phyloP scores from a whole-genome alignment of 2,888 invertebrate species.

The Minunthozetes semirufus region DNA sequence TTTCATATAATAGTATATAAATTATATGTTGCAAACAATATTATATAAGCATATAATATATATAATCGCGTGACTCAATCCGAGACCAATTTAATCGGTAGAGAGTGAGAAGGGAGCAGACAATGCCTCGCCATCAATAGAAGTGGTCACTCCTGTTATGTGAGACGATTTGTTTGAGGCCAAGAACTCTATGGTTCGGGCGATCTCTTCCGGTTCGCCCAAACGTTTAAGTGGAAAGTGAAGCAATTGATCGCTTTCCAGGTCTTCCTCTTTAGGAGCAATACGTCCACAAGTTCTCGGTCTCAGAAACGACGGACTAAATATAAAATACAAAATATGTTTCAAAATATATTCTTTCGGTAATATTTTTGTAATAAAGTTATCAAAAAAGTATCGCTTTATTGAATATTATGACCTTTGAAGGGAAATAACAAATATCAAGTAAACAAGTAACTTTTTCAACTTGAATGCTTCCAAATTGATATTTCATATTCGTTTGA shows the following conservation, averaged over 20 bases:
- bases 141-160: conserved; percentile 4
- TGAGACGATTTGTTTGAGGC: background rate
- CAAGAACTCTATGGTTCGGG: conserved; percentile 15
- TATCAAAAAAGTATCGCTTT: no score
- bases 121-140: background rate
- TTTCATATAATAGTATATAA: no score
- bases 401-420: no score
- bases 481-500: no score
- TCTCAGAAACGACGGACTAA: conserved; percentile 1
- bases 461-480: no score
- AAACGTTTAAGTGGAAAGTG: conserved; percentile 14
- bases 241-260: background rate
- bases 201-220: conserved; percentile 8
- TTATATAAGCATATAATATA: background rate
- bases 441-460: no score
- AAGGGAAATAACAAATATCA: no score
- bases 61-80: background rate
- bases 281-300: background rate
- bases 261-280: background rate
- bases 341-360: no score
- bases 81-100: background rate
- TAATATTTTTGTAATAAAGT: no score
- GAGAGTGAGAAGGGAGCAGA: background rate
- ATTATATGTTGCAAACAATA: background rate
- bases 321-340: no score